phyloP scores from a whole-genome alignment of 2,797 vertebrate species.

The Lateolabrax maculatus region DNA sequence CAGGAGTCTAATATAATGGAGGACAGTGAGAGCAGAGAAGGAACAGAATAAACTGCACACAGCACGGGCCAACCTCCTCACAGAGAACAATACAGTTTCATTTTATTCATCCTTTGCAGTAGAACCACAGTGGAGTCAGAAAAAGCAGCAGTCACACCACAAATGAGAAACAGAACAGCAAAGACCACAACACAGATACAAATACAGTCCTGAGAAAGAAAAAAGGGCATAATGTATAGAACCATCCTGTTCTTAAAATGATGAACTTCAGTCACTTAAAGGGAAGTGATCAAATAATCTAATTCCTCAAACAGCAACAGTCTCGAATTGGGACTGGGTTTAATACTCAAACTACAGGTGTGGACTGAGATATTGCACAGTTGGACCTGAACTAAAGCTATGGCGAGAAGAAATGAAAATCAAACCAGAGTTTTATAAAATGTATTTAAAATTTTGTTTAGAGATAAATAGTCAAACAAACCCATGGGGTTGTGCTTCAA shows the following conservation, averaged over 20 bases:
- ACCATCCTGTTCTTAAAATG: not conserved
- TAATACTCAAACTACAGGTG: not conserved
- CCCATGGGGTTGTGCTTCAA: not conserved
- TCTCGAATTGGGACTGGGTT: not conserved
- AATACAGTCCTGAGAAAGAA: not conserved
- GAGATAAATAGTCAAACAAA: not conserved
- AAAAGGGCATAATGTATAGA: not conserved
- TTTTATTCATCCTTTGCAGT: conserved; percentile 35
- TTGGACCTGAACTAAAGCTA: not conserved
- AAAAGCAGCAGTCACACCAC: conserved; percentile 16
- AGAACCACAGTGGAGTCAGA: conserved; percentile 23
- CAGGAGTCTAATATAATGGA: not conserved
- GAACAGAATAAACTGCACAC: not conserved
- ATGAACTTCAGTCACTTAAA: too few species aligned
- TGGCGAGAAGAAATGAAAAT: not conserved
- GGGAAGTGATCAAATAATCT: not conserved
- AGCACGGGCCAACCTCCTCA: not conserved
- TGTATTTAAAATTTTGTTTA: not conserved
- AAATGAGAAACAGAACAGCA: conserved; percentile 3
- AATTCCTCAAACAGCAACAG: not conserved
- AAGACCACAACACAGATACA: conserved; percentile 8
- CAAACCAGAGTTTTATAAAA: not conserved
- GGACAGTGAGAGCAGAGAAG: not conserved
- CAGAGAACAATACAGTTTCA: not conserved
- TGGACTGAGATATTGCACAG: not conserved